phyloP scores from a whole-genome alignment of 1,140 invertebrate species.

The Brachionus paranguensis region DNA sequence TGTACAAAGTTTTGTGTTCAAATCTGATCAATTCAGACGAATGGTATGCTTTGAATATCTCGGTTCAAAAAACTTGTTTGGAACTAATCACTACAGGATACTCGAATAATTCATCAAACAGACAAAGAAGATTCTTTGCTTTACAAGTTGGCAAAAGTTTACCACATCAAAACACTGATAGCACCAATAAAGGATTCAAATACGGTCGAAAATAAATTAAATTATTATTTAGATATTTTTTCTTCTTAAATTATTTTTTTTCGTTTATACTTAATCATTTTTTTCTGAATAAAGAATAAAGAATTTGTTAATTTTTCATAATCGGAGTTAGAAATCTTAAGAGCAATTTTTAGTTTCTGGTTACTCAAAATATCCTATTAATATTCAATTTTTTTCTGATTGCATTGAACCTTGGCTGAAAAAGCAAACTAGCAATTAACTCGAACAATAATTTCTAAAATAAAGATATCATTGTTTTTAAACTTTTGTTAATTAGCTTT shows the following conservation, averaged over 20 bases:
- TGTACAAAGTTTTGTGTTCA: not conserved
- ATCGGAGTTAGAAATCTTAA: not conserved
- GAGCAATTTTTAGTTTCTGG: not conserved
- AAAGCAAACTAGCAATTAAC: not conserved
- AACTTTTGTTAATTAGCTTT: not conserved
- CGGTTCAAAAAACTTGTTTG: not conserved
- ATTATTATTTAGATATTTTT: not conserved
- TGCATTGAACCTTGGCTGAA: not conserved
- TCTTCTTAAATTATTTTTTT: not conserved
- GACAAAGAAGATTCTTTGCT: constrained; percentile 26
- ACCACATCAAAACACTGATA: not conserved
- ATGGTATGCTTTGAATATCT: not conserved
- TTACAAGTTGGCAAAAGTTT: constrained; percentile 25
- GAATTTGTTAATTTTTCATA: not conserved
- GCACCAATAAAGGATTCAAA: constrained; percentile 24
- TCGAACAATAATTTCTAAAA: not conserved
- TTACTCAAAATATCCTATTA: not conserved
- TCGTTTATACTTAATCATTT: not conserved
- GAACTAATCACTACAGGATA: not conserved
- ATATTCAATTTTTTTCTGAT: not conserved
- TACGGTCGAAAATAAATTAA: constrained; percentile 12
- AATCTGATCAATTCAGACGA: not conserved
- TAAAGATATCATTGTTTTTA: not conserved
- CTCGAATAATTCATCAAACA: not conserved
- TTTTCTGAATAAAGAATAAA: not conserved